Conservation (phyloP, 1,140 invertebrate species). For the Chelonus insularis region DNA sequence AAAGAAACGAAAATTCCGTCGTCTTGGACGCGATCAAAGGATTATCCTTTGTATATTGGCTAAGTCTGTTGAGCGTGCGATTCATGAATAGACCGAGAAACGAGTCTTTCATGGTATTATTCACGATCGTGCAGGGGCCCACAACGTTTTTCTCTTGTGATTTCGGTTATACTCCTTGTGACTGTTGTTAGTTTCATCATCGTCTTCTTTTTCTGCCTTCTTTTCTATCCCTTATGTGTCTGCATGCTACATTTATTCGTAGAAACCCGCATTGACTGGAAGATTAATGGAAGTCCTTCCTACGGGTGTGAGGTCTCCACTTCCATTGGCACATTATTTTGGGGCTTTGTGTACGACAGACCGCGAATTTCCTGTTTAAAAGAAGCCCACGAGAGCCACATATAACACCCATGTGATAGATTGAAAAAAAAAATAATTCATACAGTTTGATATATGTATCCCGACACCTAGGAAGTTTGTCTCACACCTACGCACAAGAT, state of each 20-base stretch:
- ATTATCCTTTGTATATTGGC: conserved; percentile 28
- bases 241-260: conserved; percentile 18
- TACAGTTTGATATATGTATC: conserved; percentile 8
- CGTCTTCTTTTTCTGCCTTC: background rate
- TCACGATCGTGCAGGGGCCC: conserved; percentile 1
- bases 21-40: conserved; percentile 31
- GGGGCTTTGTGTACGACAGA: background rate
- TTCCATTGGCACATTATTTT: conserved; percentile 1
- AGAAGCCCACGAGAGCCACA: too few species aligned
- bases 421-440: background rate
- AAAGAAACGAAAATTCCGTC: conserved; percentile 28
- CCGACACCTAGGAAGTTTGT: conserved; percentile 11
- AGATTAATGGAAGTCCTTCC: conserved; percentile 27
- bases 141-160: conserved; percentile 10
- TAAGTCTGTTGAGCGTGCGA: background rate
- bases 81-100: conserved; percentile 13
- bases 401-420: too few species aligned
- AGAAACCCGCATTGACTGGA: conserved; percentile 25
- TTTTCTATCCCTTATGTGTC: background rate
- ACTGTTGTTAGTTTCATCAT: too few species aligned
- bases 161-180: background rate
- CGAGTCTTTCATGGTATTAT: conserved; percentile 5
- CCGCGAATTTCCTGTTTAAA: conserved; percentile 11
- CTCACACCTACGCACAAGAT: background rate
- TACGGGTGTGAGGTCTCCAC: conserved; percentile 12